Conservation (phyloP, 1,140 invertebrate species). For the Hestina assimilis region DNA sequence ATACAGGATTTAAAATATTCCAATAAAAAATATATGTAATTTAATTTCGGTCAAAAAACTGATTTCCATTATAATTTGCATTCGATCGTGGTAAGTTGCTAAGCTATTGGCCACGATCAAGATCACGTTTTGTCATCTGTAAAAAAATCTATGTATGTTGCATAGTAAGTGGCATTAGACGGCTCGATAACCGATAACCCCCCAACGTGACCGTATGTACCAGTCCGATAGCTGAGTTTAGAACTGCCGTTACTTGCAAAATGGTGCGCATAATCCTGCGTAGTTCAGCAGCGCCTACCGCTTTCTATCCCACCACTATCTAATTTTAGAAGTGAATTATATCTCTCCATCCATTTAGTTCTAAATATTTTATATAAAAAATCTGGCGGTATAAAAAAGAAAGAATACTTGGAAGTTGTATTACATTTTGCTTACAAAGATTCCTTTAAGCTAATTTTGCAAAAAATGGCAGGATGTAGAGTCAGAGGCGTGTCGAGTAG, state of each 20-base stretch:
- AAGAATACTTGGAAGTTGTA: conserved; percentile 19
- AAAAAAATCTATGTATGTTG: conserved; percentile 39
- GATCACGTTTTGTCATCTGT: conserved; percentile 31
- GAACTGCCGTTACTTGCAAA: conserved; percentile 63
- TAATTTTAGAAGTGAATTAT: conserved; percentile 16
- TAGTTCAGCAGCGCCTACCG: conserved; percentile 31
- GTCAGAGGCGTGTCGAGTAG: conserved; percentile 60
- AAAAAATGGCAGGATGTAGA: conserved; percentile 65
- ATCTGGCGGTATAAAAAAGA: conserved; percentile 15
- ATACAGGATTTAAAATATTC: no score
- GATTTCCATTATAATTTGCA: no score
- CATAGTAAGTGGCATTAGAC: conserved; percentile 39
- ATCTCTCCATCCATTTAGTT: not conserved
- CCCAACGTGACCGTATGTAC: conserved; percentile 49
- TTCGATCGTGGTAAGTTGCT: no score
- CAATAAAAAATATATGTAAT: no score
- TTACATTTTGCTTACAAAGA: conserved; percentile 10
- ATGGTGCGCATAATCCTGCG: conserved; percentile 55
- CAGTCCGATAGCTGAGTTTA: conserved; percentile 54
- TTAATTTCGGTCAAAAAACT: no score
- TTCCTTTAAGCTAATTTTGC: conserved; percentile 57
- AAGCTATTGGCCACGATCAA: conserved; percentile 29
- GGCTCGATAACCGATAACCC: conserved; percentile 67
- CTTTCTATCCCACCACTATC: conserved; percentile 13
- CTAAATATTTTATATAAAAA: not conserved